phyloP scores from a whole-genome alignment of 2,113 vertebrate species.

The Proterorhinus semilunaris region DNA sequence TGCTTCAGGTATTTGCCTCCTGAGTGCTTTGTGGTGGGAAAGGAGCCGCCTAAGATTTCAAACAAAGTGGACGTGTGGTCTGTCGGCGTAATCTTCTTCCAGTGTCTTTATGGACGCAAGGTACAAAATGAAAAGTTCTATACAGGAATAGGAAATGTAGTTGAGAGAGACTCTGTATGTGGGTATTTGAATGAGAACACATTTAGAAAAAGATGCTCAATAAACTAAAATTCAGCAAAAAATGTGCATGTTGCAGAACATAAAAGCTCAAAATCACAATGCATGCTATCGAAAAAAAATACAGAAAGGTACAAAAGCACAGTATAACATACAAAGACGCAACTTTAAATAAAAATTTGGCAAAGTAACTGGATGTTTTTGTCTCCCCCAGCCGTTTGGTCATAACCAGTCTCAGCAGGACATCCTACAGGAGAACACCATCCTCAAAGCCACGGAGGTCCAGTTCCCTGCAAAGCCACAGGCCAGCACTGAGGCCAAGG shows the following conservation, averaged over 20 bases:
- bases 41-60: conserved; percentile 98
- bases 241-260: no score
- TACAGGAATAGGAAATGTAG: neutral
- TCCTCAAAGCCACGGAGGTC: conserved; percentile 99
- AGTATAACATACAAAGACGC: no score
- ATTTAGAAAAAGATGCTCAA: no score
- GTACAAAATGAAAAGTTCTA: conserved; percentile 61
- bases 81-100: conserved; percentile 99
- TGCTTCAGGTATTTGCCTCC: conserved; percentile 93
- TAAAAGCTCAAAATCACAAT: no score
- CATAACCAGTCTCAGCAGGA: conserved; percentile 99
- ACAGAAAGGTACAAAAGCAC: no score
- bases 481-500: conserved; percentile 99
- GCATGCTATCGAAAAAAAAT: no score
- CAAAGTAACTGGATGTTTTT: neutral
- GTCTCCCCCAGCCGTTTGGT: conserved; percentile 87
- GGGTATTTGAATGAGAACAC: neutral
- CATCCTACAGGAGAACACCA: conserved; percentile 99
- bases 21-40: conserved; percentile 98
- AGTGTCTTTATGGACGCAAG: conserved; percentile 99
- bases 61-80: conserved; percentile 99
- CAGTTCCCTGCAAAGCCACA: conserved; percentile 99
- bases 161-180: neutral
- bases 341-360: neutral
- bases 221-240: no score